These are phyloP conservation scores for Myopa testacea DNA, from an alignment of 2,888 invertebrate genomes.

Conservation along the genomic window DNA sequence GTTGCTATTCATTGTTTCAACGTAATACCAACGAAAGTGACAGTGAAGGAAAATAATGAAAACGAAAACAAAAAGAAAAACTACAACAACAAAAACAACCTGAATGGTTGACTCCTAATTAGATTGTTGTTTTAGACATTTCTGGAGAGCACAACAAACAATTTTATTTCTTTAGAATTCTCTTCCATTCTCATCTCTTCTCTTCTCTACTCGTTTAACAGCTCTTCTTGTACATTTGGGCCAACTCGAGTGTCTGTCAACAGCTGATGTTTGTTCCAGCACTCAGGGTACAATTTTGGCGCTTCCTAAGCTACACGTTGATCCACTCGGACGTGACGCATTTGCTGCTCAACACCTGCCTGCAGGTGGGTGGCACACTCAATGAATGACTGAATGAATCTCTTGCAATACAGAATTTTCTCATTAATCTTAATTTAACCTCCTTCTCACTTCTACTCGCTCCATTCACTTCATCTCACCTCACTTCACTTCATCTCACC, in stretches of 20 bases:
- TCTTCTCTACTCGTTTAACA: conserved; percentile 34
- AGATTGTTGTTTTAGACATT: too few species aligned
- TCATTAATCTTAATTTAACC: background rate
- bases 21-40: conserved; percentile 5
- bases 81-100: conserved; percentile 1
- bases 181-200: too few species aligned
- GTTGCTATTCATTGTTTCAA: background rate
- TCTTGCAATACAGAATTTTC: background rate
- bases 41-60: conserved; percentile 12
- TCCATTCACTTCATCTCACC: too few species aligned
- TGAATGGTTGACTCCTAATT: background rate
- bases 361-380: conserved; percentile 71
- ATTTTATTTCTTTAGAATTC: background rate
- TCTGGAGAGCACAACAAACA: background rate
- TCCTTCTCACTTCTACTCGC: background rate
- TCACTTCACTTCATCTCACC: background rate
- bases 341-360: conserved; percentile 79
- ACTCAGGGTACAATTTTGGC: conserved; percentile 71
- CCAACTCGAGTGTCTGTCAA: conserved; percentile 53
- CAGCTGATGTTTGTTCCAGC: conserved; percentile 56
- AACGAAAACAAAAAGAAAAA: background rate
- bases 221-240: conserved; percentile 55
- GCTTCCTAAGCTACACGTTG: conserved; percentile 82
- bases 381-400: background rate
- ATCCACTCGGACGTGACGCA: conserved; percentile 83